phyloP scores from a whole-genome alignment of 2,113 vertebrate species.

The Mesitornis unicolor region DNA sequence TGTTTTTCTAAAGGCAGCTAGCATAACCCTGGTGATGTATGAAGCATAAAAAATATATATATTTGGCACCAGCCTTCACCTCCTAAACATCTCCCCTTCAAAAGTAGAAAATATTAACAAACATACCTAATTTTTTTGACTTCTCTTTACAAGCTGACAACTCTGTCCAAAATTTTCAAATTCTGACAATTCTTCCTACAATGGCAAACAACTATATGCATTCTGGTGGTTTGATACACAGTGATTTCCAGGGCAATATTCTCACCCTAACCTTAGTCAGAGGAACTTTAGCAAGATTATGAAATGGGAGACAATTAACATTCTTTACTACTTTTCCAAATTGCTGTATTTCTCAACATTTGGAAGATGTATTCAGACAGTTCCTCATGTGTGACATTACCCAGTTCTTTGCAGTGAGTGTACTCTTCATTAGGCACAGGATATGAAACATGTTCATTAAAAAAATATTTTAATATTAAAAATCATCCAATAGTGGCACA shows the following conservation, averaged over 20 bases:
- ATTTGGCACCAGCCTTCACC: neutral
- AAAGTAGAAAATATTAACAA: neutral
- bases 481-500: neutral
- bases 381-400: neutral
- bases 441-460: neutral
- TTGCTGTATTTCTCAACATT: neutral
- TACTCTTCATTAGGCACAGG: neutral
- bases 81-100: neutral
- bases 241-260: neutral
- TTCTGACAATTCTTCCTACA: neutral
- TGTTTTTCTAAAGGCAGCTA: neutral
- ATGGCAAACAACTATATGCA: neutral
- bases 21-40: neutral
- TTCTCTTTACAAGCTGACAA: neutral
- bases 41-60: neutral
- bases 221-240: neutral
- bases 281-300: neutral
- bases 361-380: neutral
- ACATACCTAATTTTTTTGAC: neutral
- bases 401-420: neutral
- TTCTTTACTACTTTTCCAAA: neutral
- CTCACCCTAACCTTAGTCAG: neutral
- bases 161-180: neutral
- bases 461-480: neutral
- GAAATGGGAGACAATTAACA: neutral